These are phyloP conservation scores for Tachycineta bicolor DNA, from an alignment of 2,113 vertebrate species.

Conservation along the genomic window DNA sequence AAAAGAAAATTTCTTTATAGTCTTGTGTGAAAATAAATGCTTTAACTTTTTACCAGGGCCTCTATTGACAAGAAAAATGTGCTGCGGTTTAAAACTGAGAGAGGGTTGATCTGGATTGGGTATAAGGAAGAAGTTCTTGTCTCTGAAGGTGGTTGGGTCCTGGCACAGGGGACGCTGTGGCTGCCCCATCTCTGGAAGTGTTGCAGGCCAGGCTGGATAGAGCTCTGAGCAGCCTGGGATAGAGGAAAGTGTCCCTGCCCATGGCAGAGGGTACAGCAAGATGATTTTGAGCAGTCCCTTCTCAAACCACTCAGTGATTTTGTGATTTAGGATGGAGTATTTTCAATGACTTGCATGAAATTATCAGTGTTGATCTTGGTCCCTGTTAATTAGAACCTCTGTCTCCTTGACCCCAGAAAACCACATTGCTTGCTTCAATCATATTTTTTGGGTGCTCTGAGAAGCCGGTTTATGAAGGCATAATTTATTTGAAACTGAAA, in stretches of 20 bases:
- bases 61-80: neutral
- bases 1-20: neutral
- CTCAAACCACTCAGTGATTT: neutral
- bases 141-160: neutral
- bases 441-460: neutral
- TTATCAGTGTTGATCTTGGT: neutral
- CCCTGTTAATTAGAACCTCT: neutral
- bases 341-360: neutral
- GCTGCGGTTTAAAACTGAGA: neutral
- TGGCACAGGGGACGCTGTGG: neutral
- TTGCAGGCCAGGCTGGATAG: too few relatives aligned
- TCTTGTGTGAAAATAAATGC: neutral
- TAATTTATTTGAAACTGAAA: neutral
- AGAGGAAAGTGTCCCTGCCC: neutral
- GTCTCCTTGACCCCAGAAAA: neutral
- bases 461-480: neutral
- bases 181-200: neutral
- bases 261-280: neutral
- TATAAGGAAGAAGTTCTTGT: neutral
- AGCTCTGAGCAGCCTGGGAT: neutral
- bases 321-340: neutral
- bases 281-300: neutral
- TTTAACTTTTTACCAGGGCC: neutral
- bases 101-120: neutral
- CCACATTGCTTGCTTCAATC: neutral